Evolutionary conservation across 2,888 invertebrate species (phyloP), one percentile per base, ranked within the genome.

Genomic region (Dinocampus coccinellae): DNA sequence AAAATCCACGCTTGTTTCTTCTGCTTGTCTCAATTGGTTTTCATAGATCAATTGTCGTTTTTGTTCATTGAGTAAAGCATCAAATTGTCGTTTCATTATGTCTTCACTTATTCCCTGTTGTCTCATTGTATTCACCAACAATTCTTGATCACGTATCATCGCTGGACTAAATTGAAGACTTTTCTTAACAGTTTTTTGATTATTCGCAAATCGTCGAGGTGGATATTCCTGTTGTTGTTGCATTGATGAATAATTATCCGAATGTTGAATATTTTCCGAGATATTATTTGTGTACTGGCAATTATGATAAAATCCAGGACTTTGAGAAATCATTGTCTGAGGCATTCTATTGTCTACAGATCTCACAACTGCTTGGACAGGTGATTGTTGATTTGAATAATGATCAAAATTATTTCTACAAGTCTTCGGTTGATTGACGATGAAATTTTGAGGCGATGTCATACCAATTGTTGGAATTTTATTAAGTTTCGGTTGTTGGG

Each of bases 121-220:
- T 11, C 74, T 79, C 83, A 86, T 81, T 1, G 79, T 79, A 1
- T 75, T 55, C 9, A 86, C 71, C 4, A 86, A 70, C 33, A 79
- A 36, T 58, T 85, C 85, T 52, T 86, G 86, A 36, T 86, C 85
- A 6, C 73, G 77, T 26, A 86, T 77, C 86, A 86, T 86, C 9
- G 77, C 75, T 0, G 77, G 69, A 1, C 81, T 84, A 70, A 82
- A 86, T 62, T 75, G 69, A 47, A 79, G 33, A 22, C 33, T 10
- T 33, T 76, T 79, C 3, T 70, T 77, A 20, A 55, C 70, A 0
- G 61, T 55, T 3, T 33, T 36, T 22, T 3, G 61, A 10, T 68
- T 11, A 47, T 60, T 47, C 11, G 52, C 36, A 20, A 57, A 10
- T 24, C 53, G 42, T 33, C 39, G 53, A 24, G 66, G 61, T 11